Evolutionary conservation across 2,888 invertebrate species (phyloP).

Genomic region (Synergus gifuensis): DNA sequence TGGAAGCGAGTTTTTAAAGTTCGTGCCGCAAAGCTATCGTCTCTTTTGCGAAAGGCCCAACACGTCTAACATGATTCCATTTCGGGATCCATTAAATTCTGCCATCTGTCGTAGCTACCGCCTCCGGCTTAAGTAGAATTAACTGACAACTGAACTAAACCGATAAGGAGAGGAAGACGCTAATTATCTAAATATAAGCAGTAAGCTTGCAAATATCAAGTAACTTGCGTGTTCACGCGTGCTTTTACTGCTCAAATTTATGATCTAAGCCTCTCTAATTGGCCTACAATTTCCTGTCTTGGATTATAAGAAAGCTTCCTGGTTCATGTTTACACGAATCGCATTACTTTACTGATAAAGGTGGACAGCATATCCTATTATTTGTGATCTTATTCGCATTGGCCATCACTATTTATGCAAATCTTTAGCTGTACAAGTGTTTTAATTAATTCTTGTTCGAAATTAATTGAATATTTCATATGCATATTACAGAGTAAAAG

Average conservation of each 20-base stretch:
- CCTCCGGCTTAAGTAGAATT: background rate
- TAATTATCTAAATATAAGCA: conserved; percentile 18
- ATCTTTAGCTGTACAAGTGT: background rate
- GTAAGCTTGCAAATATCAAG: conserved; percentile 23
- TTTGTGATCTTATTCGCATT: background rate
- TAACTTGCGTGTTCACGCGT: conserved; percentile 9
- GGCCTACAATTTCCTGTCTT: conserved; percentile 19
- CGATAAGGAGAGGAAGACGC: conserved; percentile 21
- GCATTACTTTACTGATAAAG: background rate
- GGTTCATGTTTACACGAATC: background rate
- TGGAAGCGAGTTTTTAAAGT: conserved; percentile 19
- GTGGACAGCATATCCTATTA: background rate
- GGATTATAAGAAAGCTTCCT: background rate
- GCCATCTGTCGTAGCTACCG: conserved; percentile 29
- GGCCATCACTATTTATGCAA: background rate
- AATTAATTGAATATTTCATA: too few relatives aligned
- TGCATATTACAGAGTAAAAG: too few relatives aligned
- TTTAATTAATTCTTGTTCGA: too few relatives aligned
- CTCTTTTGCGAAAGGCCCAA: background rate
- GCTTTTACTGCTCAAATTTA: conserved; percentile 11
- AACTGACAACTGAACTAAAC: background rate
- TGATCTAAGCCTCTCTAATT: conserved; percentile 2
- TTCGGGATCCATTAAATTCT: conserved; percentile 25
- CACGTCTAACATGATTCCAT: conserved; percentile 18
- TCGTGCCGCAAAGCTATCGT: conserved; percentile 27